Percentiles rank a stretch among this genome's conserved stretches.
Evolutionary conservation across 1,140 invertebrate genomes (phyloP).

Genomic region (Drosophila sturtevanti): DNA sequence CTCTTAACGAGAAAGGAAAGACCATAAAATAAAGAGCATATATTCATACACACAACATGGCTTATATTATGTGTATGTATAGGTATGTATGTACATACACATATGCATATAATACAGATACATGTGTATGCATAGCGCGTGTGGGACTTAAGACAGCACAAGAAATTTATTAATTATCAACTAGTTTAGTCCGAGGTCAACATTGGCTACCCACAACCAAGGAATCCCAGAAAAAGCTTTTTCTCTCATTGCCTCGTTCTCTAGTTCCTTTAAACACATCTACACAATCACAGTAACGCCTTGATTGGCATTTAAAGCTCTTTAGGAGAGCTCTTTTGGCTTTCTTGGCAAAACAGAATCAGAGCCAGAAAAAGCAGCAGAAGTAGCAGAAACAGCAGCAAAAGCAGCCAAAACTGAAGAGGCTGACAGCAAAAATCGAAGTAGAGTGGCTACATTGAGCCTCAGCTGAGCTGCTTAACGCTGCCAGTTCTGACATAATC

Average conservation of each 20-base stretch:
- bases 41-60: background rate
- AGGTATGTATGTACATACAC: constrained; percentile 18
- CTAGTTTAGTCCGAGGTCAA: constrained; percentile 36
- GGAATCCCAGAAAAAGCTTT: background rate
- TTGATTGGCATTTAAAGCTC: constrained; percentile 79
- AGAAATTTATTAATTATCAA: constrained; percentile 76
- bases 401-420: background rate
- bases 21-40: background rate
- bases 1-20: background rate
- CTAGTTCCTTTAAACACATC: constrained; percentile 18
- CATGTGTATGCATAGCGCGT: constrained; percentile 1
- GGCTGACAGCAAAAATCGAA: constrained; percentile 75
- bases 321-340: constrained; percentile 59
- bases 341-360: constrained; percentile 15
- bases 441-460: constrained; percentile 72
- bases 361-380: constrained; percentile 1
- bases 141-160: constrained; percentile 41
- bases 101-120: constrained; percentile 17
- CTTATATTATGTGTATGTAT: constrained; percentile 5
- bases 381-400: constrained; percentile 8
- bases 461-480: constrained; percentile 75
- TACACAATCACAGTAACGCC: constrained; percentile 59
- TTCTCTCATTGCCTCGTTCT: background rate
- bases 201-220: constrained; percentile 11
- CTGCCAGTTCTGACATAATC: constrained; percentile 75